These are phyloP conservation scores for Sylvia borin DNA, from an alignment of 2,797 vertebrate genomes.

Conservation along the genomic window DNA sequence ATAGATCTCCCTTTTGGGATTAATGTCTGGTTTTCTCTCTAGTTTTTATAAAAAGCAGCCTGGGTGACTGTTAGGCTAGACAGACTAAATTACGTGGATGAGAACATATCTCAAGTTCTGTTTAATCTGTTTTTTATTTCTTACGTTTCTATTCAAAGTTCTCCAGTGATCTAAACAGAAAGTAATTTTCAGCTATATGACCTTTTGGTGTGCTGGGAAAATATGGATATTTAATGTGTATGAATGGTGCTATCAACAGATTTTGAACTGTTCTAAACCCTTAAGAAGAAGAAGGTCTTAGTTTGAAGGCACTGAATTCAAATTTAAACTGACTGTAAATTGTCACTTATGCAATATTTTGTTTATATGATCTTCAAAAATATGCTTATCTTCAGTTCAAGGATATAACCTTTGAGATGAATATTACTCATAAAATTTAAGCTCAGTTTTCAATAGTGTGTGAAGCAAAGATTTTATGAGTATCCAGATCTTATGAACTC, in stretches of 20 bases:
- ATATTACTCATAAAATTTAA: background rate
- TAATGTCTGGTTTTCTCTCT: background rate
- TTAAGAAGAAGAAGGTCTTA: background rate
- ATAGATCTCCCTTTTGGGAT: background rate
- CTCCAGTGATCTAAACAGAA: background rate
- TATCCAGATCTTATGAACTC: background rate
- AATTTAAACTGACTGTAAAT: background rate
- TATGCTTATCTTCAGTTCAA: background rate
- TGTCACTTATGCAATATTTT: background rate
- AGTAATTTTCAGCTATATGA: background rate
- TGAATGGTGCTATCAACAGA: background rate
- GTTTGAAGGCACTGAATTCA: background rate
- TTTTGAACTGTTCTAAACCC: background rate
- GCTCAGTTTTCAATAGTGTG: background rate
- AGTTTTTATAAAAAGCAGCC: background rate
- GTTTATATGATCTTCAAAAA: background rate
- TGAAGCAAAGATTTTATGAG: background rate
- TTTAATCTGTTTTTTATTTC: background rate
- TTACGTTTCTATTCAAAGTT: background rate
- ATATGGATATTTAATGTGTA: background rate
- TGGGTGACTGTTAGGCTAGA: background rate
- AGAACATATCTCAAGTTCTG: background rate
- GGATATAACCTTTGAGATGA: background rate
- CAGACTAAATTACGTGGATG: background rate
- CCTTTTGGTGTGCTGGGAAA: background rate